Evolutionary conservation across 35 echinoderm and acorn worm species (phyloP), one percentile per base, ranked within the genome.

Genomic region (Diadema setosum): DNA sequence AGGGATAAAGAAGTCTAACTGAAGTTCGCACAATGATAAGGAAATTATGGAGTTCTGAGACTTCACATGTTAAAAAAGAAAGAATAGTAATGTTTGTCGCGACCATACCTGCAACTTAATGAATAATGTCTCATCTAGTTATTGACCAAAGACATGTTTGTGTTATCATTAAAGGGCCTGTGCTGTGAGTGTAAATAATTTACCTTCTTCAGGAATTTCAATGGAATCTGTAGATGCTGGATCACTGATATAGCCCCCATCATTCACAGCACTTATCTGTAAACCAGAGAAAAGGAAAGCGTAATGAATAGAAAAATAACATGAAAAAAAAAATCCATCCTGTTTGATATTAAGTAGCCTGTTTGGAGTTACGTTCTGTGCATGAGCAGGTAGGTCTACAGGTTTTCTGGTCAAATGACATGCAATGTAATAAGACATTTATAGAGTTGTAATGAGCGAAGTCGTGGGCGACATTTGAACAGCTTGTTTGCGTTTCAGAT

Each of bases 191-290:
- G 3, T 29, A 27, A 67, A 33, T 33, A 12, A 67, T 34, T 15
- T 67, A 67, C 63, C 63, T 67, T 67, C 63, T 67, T 67, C 16
- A 1, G 0, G 29, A 11, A 34, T 67, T 29, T 4, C 16, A 3
- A 67, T 34, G 30, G 63, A 16, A 15, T 33, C 63, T 4, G 63
- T 67, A 1, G 25, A 67, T 12, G 5, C 26, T 32, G 63, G 27
- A 0, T 67, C 5, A 67, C 63, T 67, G 12, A 33, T 34, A 67
- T 2, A 67, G 20, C 1, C 27, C 20, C 63, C 63, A 39, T 84
- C 46, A 39, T 84, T 84, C 30, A 84, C 82, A 20, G 82, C 82
- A 3, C 57, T 45, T 12, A 84, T 57, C 82, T 84, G n/a, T n/a
- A n/a, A n/a, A n/a, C n/a, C n/a, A 34, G 4, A n/a, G 40, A n/a